These are phyloP conservation scores for Nannobrachium achirus DNA, from an alignment of 2,113 vertebrate species.

Conservation along the genomic window DNA sequence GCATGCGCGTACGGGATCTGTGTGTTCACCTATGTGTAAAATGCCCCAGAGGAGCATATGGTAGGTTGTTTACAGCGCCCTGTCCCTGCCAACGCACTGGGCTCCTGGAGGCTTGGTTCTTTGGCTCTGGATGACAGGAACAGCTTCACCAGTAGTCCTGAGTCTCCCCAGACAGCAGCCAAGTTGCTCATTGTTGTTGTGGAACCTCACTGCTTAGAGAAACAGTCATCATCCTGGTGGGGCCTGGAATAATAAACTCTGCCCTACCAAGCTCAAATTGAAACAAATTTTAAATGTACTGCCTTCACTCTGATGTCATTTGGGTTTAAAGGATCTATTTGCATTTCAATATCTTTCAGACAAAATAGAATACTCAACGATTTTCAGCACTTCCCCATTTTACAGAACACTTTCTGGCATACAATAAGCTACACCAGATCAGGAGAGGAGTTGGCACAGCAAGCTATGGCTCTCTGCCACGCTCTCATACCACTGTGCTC, in stretches of 20 bases:
- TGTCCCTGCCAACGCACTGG: constrained; percentile 58
- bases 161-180: constrained; percentile 7
- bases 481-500: constrained; percentile 23
- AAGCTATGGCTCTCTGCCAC: constrained; percentile 62
- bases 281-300: too few relatives aligned
- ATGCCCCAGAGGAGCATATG: constrained; percentile 67
- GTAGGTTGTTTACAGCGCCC: constrained; percentile 64
- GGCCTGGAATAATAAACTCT: constrained; percentile 4
- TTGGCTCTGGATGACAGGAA: constrained; percentile 18
- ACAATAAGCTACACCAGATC: constrained; percentile 50
- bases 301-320: constrained; percentile 12
- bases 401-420: constrained; percentile 55
- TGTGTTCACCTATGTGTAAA: constrained; percentile 20
- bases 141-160: constrained; percentile 46
- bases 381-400: constrained; percentile 31
- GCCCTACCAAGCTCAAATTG: constrained; percentile 13
- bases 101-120: constrained; percentile 49
- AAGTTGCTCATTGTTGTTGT: constrained; percentile 43
- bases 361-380: constrained; percentile 36
- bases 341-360: constrained; percentile 34
- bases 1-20: neutral
- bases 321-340: constrained; percentile 24
- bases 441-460: constrained; percentile 51
- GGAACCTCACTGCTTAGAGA: constrained; percentile 42
- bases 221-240: constrained; percentile 35